These are phyloP conservation scores for Symphodus melops DNA, from an alignment of 2,113 vertebrate genomes.

Conservation along the genomic window DNA sequence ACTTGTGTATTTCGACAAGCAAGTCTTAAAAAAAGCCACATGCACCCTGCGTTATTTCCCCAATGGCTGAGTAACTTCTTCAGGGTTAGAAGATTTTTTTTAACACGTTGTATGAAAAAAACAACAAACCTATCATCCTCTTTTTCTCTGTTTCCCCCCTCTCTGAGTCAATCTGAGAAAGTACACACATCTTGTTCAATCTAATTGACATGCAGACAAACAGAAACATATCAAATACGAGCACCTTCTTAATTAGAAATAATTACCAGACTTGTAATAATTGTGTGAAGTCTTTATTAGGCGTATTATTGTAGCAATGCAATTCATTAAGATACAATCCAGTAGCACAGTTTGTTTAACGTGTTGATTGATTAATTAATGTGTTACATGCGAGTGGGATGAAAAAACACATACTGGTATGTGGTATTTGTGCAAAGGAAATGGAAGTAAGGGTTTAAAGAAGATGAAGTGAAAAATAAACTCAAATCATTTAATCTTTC, in stretches of 20 bases:
- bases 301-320: conserved; percentile 52
- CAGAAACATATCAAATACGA: conserved; percentile 44
- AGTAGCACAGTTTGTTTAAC: conserved; percentile 44
- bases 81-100: background rate
- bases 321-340: conserved; percentile 56
- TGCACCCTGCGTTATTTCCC: conserved; percentile 12
- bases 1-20: background rate
- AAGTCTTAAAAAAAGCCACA: background rate
- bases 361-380: conserved; percentile 61
- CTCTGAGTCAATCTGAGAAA: conserved; percentile 28
- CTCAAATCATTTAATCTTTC: background rate
- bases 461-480: background rate
- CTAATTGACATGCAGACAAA: conserved; percentile 70
- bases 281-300: conserved; percentile 53
- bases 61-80: conserved; percentile 5
- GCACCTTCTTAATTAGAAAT: conserved; percentile 58
- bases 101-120: background rate
- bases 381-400: no score
- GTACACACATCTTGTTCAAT: conserved; percentile 48
- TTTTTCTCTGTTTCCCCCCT: background rate
- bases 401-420: no score
- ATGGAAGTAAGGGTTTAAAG: background rate
- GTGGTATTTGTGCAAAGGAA: no score
- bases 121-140: conserved; percentile 19
- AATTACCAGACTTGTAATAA: conserved; percentile 61